Conservation (phyloP, 2,113 vertebrate species). For the Carassius carassius region DNA sequence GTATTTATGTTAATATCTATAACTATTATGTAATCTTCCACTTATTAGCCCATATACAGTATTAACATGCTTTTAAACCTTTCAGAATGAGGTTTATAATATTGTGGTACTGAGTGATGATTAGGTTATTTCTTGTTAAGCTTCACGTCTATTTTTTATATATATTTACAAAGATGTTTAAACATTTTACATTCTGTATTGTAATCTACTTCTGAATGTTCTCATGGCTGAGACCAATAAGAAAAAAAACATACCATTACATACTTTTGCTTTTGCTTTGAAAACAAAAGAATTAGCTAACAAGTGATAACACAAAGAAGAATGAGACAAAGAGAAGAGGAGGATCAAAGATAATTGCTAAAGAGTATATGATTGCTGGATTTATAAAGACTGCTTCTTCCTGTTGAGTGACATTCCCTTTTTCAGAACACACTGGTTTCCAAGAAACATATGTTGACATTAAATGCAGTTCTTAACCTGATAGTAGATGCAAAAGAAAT, state of each 20-base stretch:
- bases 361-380: not conserved
- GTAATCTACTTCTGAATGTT: not conserved
- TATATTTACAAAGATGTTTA: too few species aligned
- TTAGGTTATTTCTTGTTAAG: not conserved
- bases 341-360: not conserved
- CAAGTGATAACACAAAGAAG: not conserved
- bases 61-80: not conserved
- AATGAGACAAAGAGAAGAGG: not conserved
- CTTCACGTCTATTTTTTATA: not conserved
- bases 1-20: too few species aligned
- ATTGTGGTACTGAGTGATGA: not conserved
- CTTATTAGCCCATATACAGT: not conserved
- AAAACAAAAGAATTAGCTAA: not conserved
- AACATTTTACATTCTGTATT: not conserved
- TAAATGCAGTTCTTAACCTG: not conserved
- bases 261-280: not conserved
- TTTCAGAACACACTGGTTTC: too few species aligned
- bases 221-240: not conserved
- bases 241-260: too few species aligned
- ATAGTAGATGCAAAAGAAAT: not conserved
- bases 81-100: not conserved
- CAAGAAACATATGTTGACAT: too few species aligned
- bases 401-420: not conserved
- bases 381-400: not conserved
- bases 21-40: too few species aligned